Conservation (phyloP, 2,797 vertebrate genomes). For the Tiaroga cobitis region DNA sequence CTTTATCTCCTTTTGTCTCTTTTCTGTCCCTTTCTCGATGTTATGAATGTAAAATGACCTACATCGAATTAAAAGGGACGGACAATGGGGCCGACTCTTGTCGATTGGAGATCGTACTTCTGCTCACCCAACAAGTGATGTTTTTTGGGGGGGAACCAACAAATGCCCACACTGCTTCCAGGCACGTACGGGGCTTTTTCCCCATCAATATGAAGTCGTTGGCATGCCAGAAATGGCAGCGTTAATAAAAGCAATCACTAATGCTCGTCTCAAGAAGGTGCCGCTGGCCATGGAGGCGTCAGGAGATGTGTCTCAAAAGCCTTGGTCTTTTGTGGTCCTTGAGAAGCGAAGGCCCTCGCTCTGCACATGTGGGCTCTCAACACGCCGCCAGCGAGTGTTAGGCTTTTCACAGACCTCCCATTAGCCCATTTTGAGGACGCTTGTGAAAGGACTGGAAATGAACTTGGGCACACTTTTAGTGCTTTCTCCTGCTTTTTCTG, state of each 20-base stretch:
- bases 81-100: constrained; percentile 75
- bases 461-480: constrained; percentile 76
- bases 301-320: constrained; percentile 81
- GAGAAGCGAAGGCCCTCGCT: constrained; percentile 84
- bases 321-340: constrained; percentile 88
- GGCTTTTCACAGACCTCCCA: constrained; percentile 72
- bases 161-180: constrained; percentile 82
- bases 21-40: constrained; percentile 81
- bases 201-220: constrained; percentile 78
- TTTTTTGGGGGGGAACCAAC: constrained; percentile 70
- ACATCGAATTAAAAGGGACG: constrained; percentile 84
- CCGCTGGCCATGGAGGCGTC: constrained; percentile 88
- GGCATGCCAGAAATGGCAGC: constrained; percentile 87
- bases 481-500: constrained; percentile 62
- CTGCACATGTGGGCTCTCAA: constrained; percentile 79
- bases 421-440: constrained; percentile 81
- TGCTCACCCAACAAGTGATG: constrained; percentile 79
- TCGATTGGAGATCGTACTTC: constrained; percentile 87
- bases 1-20: constrained; percentile 92
- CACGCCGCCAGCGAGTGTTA: constrained; percentile 76
- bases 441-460: constrained; percentile 92
- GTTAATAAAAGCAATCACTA: constrained; percentile 91
- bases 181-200: constrained; percentile 79
- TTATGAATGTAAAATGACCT: constrained; percentile 87
- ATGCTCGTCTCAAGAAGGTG: constrained; percentile 88